phyloP scores from a whole-genome alignment of 2,797 vertebrate species.

The Cottoperca gobio region DNA sequence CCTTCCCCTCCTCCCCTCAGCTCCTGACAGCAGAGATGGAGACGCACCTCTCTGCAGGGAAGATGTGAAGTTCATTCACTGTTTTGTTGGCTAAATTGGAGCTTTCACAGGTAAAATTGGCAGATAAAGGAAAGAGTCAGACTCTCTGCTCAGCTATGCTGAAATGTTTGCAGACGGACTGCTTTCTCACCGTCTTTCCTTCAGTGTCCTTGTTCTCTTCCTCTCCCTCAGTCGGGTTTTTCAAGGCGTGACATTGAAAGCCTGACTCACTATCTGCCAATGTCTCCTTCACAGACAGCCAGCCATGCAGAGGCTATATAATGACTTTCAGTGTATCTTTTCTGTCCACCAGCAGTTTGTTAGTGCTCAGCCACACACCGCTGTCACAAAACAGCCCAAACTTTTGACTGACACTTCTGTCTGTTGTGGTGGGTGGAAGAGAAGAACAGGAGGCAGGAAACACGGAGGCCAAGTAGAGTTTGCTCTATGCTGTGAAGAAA shows the following conservation, averaged over 20 bases:
- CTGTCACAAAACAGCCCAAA: no score
- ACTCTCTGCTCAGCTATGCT: no score
- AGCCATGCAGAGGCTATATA: not conserved
- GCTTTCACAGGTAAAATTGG: conserved; percentile 1
- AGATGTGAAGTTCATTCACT: conserved; percentile 17
- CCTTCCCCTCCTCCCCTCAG: not conserved
- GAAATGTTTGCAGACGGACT: not conserved
- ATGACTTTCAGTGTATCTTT: no score
- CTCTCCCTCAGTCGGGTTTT: not conserved
- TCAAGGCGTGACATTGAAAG: not conserved
- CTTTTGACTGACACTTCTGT: not conserved
- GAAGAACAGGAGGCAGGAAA: not conserved
- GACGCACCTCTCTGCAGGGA: not conserved
- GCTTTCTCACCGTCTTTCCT: not conserved
- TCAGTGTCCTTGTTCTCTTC: not conserved
- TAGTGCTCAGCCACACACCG: not conserved
- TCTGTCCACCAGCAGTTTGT: no score
- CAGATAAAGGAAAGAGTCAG: conserved; percentile 14
- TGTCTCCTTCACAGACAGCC: not conserved
- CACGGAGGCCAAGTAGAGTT: not conserved
- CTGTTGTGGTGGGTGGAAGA: not conserved
- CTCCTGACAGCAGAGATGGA: not conserved
- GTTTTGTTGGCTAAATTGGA: conserved; percentile 17
- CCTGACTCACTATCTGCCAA: not conserved
- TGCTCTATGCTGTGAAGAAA: not conserved